phyloP scores from a whole-genome alignment of 2,113 vertebrate species.

The Sinocyclocheilus anophthalmus region DNA sequence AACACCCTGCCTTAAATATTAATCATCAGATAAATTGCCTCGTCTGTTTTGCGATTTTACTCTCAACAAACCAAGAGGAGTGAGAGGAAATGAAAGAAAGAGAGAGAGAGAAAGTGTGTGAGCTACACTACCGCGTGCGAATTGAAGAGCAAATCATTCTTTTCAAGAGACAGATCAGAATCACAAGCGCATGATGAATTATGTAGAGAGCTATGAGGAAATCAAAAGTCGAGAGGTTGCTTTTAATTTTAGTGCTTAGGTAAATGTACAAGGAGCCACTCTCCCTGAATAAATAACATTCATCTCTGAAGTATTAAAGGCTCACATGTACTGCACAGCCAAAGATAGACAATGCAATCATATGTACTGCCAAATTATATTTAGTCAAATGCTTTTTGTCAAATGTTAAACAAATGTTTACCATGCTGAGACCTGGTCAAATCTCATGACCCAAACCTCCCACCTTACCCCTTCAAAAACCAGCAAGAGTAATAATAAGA shows the following conservation, averaged over 20 bases:
- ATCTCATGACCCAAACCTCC: not conserved
- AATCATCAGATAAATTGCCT: constrained; percentile 72
- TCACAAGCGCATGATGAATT: constrained; percentile 73
- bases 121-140: constrained; percentile 16
- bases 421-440: not conserved
- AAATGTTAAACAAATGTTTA: constrained; percentile 34
- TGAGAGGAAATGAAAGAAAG: constrained; percentile 13
- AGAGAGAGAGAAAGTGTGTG: constrained; percentile 40
- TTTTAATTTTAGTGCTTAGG: constrained; percentile 67
- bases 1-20: constrained; percentile 78
- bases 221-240: constrained; percentile 66
- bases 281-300: constrained; percentile 62
- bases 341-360: too few relatives aligned
- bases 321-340: too few relatives aligned
- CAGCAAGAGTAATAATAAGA: not conserved
- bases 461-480: not conserved
- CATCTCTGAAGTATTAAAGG: constrained; percentile 7
- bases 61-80: constrained; percentile 50
- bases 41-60: constrained; percentile 61
- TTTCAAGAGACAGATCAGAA: constrained; percentile 73
- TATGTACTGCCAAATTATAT: constrained; percentile 30
- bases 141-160: constrained; percentile 63
- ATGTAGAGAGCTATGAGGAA: constrained; percentile 70
- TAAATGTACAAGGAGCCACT: constrained; percentile 55
- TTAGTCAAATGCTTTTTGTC: constrained; percentile 17